These are phyloP conservation scores for Heliconius erato DNA, from an alignment of 2,888 invertebrate species.

Conservation along the genomic window DNA sequence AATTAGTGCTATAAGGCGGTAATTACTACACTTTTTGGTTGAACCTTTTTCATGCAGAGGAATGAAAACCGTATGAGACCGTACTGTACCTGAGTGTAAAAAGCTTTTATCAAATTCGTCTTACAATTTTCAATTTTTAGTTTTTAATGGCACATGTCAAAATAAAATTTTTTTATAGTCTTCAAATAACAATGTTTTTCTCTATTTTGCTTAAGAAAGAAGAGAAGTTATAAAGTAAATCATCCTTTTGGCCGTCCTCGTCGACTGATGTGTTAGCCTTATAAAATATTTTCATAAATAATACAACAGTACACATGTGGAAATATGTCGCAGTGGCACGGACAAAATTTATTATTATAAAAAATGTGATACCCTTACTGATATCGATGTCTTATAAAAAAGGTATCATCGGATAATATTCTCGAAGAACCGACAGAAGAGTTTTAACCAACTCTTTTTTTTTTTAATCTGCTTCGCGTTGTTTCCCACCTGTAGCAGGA, in stretches of 20 bases:
- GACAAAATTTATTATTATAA: not conserved
- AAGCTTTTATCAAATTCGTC: too few species aligned
- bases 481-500: too few species aligned
- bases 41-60: too few species aligned
- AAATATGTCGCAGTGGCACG: conserved; percentile 6
- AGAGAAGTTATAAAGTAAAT: not conserved
- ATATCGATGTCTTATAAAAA: not conserved
- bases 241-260: not conserved
- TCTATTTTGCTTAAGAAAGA: not conserved
- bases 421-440: not conserved
- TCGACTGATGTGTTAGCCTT: not conserved
- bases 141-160: too few species aligned
- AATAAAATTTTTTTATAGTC: too few species aligned
- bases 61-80: too few species aligned
- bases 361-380: not conserved
- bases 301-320: not conserved
- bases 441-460: not conserved
- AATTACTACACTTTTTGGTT: too few species aligned
- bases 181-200: too few species aligned
- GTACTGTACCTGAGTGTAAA: too few species aligned
- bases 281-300: conserved; percentile 8
- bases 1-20: too few species aligned
- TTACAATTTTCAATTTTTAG: too few species aligned
- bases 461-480: too few species aligned
- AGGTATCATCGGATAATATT: not conserved